Evolutionary conservation across 1,140 invertebrate genomes (phyloP).

Genomic region (Zaprionus taronus): DNA sequence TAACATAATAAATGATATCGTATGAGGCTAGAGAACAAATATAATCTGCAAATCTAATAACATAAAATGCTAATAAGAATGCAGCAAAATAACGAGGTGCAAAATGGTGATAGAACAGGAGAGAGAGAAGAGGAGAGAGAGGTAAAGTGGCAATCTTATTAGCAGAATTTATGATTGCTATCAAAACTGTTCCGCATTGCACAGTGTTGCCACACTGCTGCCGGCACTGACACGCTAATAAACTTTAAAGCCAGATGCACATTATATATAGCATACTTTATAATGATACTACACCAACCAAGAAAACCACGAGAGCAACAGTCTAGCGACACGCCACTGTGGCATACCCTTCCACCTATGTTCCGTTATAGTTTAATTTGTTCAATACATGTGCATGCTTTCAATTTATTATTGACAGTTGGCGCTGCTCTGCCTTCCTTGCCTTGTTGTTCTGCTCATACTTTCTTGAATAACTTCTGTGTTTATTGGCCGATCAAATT

Average conservation of each 20-base stretch:
- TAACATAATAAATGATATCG: slow-evolving; percentile 21
- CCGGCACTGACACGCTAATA: neutral
- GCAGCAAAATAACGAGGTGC: slow-evolving; percentile 6
- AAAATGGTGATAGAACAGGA: neutral
- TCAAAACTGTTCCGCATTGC: neutral
- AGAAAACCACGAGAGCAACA: neutral
- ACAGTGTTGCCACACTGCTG: neutral
- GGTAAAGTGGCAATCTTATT: neutral
- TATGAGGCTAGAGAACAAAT: neutral
- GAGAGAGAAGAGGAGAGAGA: neutral
- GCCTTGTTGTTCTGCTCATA: no score
- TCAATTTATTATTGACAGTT: no score
- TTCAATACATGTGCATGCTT: no score
- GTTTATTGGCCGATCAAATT: no score
- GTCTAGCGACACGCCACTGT: no score
- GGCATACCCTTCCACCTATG: no score
- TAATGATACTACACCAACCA: neutral
- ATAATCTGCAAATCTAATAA: slow-evolving; percentile 2
- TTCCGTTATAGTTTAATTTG: no score
- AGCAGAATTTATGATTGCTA: neutral
- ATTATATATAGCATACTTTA: neutral
- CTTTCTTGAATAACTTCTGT: no score
- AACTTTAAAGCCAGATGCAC: neutral
- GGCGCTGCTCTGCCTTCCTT: no score
- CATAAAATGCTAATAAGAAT: slow-evolving; percentile 17